phyloP scores from a whole-genome alignment of 37 sponge, comb jelly and placozoan genomes.

The Crambe crambe region DNA sequence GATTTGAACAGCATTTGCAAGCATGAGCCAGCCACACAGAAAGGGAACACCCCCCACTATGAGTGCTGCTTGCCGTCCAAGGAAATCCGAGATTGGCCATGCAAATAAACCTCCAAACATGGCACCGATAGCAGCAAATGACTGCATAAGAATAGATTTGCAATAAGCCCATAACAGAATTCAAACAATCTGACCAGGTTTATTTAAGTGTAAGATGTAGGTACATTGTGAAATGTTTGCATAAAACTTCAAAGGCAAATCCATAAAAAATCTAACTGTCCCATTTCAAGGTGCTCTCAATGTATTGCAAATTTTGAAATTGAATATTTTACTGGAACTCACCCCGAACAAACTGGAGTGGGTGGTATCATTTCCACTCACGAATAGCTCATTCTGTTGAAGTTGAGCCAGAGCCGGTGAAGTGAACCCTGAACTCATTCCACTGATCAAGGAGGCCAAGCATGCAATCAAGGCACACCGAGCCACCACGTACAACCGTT shows the following conservation, averaged over 20 bases:
- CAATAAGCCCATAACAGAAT: no score
- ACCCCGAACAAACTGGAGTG: conserved; percentile 5
- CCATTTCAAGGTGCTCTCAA: no score
- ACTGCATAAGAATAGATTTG: conserved; percentile 9
- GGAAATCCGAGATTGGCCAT: conserved; percentile 34
- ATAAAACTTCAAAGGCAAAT: no score
- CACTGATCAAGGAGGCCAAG: conserved; percentile 36
- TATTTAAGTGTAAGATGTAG: no score
- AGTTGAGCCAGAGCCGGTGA: conserved; percentile 39
- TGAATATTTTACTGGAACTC: not conserved
- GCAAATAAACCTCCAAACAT: conserved; percentile 53
- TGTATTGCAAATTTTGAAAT: no score
- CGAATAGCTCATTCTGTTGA: no score
- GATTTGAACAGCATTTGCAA: conserved; percentile 5
- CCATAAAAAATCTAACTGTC: no score
- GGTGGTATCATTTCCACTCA: no score
- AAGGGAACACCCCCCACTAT: conserved; percentile 31
- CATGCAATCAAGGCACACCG: conserved; percentile 46
- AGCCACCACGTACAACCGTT: conserved; percentile 27
- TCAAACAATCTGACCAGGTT: no score
- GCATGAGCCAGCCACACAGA: conserved; percentile 54
- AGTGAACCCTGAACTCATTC: conserved; percentile 44
- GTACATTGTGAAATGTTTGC: no score
- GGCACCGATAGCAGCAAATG: conserved; percentile 51
- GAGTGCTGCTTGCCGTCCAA: conserved; percentile 44